Evolutionary conservation across 2,797 vertebrate species (phyloP).

Genomic region (Diglossa cyanea): DNA sequence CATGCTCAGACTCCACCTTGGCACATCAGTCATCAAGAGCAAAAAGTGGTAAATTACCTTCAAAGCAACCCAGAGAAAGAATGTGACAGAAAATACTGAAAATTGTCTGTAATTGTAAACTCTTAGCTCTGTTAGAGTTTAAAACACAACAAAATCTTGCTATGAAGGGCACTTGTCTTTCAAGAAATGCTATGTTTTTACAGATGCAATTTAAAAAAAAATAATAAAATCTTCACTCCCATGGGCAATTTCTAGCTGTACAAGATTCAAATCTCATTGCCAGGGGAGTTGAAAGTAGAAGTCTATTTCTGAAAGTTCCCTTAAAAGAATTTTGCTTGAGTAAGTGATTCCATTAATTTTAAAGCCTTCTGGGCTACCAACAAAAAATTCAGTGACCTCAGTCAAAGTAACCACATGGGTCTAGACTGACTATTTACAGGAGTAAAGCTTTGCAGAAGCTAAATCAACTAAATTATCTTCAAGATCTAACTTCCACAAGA

Average conservation of each 20-base stretch:
- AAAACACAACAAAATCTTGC: background rate
- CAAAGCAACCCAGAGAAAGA: background rate
- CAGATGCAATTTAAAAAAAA: background rate
- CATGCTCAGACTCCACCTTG: background rate
- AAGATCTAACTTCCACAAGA: slow-evolving; percentile 29
- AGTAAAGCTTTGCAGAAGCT: background rate
- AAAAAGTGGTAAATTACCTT: background rate
- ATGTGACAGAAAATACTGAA: background rate
- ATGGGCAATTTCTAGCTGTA: background rate
- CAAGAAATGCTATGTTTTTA: background rate
- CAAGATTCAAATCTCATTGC: background rate
- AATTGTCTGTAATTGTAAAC: background rate
- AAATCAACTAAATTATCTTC: background rate
- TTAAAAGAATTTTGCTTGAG: background rate
- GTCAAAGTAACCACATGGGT: background rate
- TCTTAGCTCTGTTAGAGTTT: background rate
- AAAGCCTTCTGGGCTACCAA: slow-evolving; percentile 7
- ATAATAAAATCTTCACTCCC: background rate
- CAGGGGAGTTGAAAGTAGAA: background rate
- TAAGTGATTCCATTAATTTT: slow-evolving; percentile 4
- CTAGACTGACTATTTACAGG: background rate
- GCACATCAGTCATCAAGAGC: background rate
- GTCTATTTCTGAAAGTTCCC: slow-evolving; percentile 2
- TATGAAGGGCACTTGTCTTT: background rate
- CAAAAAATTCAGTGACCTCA: background rate